A percentile compares a stretch with the other conserved stretches of the same genome.
Evolutionary conservation across 2,797 vertebrate genomes (phyloP).

Genomic region (Melanotaenia pygmaea): DNA sequence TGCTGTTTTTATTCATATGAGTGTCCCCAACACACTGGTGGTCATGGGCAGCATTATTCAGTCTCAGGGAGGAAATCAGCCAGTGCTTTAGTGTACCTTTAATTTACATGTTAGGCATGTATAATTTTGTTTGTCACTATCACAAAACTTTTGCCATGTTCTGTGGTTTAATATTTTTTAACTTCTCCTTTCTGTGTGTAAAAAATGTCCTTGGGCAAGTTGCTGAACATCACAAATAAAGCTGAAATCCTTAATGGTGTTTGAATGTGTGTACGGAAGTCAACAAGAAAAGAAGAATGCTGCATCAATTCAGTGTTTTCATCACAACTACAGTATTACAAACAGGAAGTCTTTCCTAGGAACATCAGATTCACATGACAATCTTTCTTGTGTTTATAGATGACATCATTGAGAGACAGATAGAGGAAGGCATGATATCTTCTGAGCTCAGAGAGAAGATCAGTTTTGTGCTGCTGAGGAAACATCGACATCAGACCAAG

Average conservation of each 20-base stretch:
- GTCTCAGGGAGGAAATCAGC: background rate
- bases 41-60: background rate
- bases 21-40: background rate
- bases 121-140: background rate
- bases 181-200: too few species aligned
- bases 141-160: background rate
- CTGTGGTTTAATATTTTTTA: too few species aligned
- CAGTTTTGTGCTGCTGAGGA: slow-evolving; percentile 92
- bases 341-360: background rate
- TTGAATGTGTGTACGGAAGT: background rate
- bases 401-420: slow-evolving; percentile 92
- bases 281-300: background rate
- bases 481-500: slow-evolving; percentile 97
- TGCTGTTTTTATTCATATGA: background rate
- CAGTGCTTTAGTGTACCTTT: too few species aligned
- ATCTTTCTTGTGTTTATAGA: slow-evolving; percentile 75
- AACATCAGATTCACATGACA: background rate
- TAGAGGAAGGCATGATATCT: slow-evolving; percentile 89
- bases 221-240: background rate
- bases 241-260: background rate
- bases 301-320: background rate
- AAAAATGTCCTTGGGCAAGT: background rate
- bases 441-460: slow-evolving; percentile 92
- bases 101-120: too few species aligned
- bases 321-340: background rate